A percentile compares a stretch with the other conserved stretches of the same genome.
These are phyloP conservation scores for Bombus terrestris DNA, from an alignment of 1,140 invertebrate species.

Conservation along the genomic window DNA sequence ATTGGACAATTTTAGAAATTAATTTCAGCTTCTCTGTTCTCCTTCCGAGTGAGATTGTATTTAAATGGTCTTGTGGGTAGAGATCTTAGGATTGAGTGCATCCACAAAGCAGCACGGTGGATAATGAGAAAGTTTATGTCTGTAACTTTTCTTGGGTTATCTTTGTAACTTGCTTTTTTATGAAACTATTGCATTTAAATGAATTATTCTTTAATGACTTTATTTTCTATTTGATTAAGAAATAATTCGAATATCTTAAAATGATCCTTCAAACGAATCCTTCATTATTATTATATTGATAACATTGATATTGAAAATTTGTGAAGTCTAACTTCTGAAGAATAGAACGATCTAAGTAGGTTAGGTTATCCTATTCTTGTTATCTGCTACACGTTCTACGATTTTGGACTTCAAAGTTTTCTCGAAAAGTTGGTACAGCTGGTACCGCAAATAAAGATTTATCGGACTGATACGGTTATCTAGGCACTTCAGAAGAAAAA, in stretches of 20 bases:
- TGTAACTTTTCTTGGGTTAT: neutral
- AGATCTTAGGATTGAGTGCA: neutral
- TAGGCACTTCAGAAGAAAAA: neutral
- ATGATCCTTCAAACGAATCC: too few species aligned
- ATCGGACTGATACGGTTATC: conserved; percentile 10
- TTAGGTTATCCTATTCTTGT: neutral
- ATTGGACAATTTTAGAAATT: neutral
- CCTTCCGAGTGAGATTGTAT: neutral
- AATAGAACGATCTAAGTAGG: neutral
- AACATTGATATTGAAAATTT: neutral
- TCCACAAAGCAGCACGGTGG: neutral
- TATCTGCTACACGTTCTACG: neutral
- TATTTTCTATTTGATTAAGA: too few species aligned
- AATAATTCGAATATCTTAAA: too few species aligned
- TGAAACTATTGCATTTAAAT: neutral
- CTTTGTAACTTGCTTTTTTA: neutral
- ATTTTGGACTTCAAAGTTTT: neutral
- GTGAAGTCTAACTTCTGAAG: neutral
- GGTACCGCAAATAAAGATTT: conserved; percentile 26
- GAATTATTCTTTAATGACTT: neutral
- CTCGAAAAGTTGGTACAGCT: conserved; percentile 14
- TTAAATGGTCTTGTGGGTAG: neutral
- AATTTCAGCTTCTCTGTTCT: neutral
- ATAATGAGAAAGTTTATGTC: neutral
- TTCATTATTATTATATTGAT: too few species aligned